Percentiles rank a stretch among this genome's conserved stretches.
These are phyloP conservation scores for Channallabes apus DNA, from an alignment of 2,797 vertebrate species.

Conservation along the genomic window DNA sequence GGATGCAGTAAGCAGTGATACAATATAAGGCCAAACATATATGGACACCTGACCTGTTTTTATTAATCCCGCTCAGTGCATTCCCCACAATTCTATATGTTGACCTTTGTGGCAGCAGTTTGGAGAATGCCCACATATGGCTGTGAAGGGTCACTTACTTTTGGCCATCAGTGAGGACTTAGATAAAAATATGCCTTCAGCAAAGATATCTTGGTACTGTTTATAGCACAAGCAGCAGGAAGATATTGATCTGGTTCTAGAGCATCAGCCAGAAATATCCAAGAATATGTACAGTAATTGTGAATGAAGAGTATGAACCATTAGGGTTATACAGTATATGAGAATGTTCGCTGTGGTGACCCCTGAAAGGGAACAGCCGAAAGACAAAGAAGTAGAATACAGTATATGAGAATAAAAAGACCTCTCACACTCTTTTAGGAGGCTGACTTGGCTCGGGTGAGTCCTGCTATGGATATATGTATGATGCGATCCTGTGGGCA, in stretches of 20 bases:
- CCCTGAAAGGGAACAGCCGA: too few species aligned
- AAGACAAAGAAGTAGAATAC: too few species aligned
- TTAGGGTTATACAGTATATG: too few species aligned
- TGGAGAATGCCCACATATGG: not conserved
- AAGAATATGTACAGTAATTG: not conserved
- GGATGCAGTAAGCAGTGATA: not conserved
- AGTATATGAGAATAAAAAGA: not conserved
- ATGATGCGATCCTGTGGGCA: not conserved
- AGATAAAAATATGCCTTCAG: not conserved
- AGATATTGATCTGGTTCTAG: not conserved
- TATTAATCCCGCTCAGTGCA: not conserved
- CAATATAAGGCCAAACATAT: not conserved
- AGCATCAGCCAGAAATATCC: not conserved
- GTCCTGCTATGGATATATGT: not conserved
- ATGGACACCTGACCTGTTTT: not conserved
- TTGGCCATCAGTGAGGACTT: not conserved
- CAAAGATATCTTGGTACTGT: not conserved
- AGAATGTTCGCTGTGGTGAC: too few species aligned
- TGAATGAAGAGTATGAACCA: not conserved
- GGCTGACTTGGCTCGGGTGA: not conserved
- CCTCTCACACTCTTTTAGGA: not conserved
- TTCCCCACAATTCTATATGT: not conserved
- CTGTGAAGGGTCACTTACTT: not conserved
- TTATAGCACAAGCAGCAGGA: not conserved
- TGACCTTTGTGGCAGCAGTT: not conserved